Base-by-base conservation (phyloP, 1,140 invertebrate genomes). In the Cydia strobilella region DNA sequence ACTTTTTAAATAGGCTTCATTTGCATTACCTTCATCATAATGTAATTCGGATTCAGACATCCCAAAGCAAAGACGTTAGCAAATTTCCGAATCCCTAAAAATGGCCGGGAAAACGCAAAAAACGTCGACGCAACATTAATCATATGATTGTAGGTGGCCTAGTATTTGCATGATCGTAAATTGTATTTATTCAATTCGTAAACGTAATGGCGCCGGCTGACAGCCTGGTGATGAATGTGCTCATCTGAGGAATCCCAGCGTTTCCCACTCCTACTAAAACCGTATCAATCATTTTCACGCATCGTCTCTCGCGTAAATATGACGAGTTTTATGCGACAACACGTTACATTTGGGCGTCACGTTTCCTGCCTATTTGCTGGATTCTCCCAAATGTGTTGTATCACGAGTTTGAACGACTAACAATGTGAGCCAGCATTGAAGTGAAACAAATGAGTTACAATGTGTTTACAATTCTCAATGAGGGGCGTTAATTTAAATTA, bases 281-380 rank as follows among this genome's bases (percentile, higher is more conserved):
- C 78, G 72, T 85, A 86, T 86, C 85, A 85, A 86, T 86, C 85
- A 86, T 85, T 82, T 82, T 76, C 80, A 84, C 82, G 82, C 77
- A 82, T 78, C 79, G 66, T 76, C 79, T 77, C 48, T 75, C 76
- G 77, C 78, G 77, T 82, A 83, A 86, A 84, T 84, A 82, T 69
- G 65, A 69, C 77, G 77, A 78, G 71, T 75, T 76, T 84, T 78
- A 84, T 80, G 75, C 75, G 71, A 75, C 76, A 75, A 72, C 77
- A 79, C 77, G 79, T 62, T 62, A 74, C 72, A 59, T 75, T 69
- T 39, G 27, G 54, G 65, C 31, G 31, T 18, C 65, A 69, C 65
- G 65, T 69, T 69, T 69, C 27, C 65, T 69, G 65, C n/a, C n/a
- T 69, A 35, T 69, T 69, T 69, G 31, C 35, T 59, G 54, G n/a